Conservation (phyloP, 1,140 invertebrate species). For the Panulirus ornatus region DNA sequence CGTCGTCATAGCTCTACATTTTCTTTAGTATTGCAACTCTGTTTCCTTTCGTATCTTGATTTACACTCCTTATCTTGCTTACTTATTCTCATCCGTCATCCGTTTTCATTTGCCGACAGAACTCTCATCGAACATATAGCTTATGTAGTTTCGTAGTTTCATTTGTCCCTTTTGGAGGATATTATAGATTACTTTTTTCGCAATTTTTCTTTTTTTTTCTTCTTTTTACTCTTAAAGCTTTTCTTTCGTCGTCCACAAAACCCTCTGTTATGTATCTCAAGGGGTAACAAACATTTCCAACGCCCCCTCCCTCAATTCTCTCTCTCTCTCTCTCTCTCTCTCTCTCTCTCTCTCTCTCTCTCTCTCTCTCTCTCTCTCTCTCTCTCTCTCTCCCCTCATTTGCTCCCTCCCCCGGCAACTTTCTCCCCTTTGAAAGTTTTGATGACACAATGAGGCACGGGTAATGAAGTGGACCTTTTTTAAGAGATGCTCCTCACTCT, state of each 20-base stretch:
- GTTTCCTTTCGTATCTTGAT: background rate
- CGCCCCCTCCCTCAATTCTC: background rate
- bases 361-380: too few species aligned
- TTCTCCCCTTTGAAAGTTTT: too few species aligned
- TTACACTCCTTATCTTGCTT: background rate
- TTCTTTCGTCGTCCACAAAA: background rate
- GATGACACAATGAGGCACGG: too few species aligned
- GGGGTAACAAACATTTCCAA: background rate
- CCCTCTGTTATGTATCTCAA: background rate
- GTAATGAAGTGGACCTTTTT: too few species aligned
- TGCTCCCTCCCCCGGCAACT: too few species aligned
- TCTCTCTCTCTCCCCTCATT: too few species aligned
- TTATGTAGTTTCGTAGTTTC: background rate
- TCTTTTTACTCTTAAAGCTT: background rate
- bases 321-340: conserved; percentile 3
- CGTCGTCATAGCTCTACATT: background rate
- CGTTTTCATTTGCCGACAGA: background rate
- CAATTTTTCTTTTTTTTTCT: conserved; percentile 7
- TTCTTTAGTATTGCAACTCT: background rate
- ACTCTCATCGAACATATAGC: background rate
- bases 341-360: too few species aligned
- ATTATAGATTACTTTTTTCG: background rate
- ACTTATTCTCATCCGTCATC: background rate
- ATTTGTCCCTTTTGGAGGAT: background rate
- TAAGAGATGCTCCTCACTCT: too few species aligned